Percentiles rank a stretch among this genome's conserved stretches.
Conservation (phyloP, 1,140 invertebrate genomes). For the Musca domestica region DNA sequence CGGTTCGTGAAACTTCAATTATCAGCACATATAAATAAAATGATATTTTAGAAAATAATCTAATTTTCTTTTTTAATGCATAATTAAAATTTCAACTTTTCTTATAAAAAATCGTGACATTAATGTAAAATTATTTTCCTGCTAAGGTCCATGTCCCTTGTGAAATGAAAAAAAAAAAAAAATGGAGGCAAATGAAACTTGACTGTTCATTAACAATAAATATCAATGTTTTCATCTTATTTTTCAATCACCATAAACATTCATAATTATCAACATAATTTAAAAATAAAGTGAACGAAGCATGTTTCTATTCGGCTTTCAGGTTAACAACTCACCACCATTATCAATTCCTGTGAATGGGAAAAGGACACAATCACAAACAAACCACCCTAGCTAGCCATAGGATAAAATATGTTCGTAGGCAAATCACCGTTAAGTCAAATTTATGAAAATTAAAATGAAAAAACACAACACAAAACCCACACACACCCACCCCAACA, state of each 20-base stretch:
- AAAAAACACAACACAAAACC: background rate
- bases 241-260: conserved; percentile 25
- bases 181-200: background rate
- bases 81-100: no score
- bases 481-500: background rate
- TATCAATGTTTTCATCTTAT: conserved; percentile 22
- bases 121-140: no score
- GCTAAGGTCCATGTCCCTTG: no score
- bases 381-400: no score
- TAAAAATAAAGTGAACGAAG: conserved; percentile 9
- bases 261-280: conserved; percentile 22
- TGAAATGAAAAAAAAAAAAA: background rate
- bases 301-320: background rate
- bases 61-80: no score
- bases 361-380: no score
- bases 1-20: no score
- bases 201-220: conserved; percentile 22
- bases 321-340: no score
- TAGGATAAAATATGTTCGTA: background rate
- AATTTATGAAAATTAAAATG: conserved; percentile 27
- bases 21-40: no score
- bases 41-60: no score
- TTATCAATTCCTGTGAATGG: no score
- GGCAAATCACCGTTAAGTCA: conserved; percentile 22
- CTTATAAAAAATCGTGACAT: no score